Base-by-base conservation (phyloP, 2,797 vertebrate species). In the Enteromius treurensis region DNA sequence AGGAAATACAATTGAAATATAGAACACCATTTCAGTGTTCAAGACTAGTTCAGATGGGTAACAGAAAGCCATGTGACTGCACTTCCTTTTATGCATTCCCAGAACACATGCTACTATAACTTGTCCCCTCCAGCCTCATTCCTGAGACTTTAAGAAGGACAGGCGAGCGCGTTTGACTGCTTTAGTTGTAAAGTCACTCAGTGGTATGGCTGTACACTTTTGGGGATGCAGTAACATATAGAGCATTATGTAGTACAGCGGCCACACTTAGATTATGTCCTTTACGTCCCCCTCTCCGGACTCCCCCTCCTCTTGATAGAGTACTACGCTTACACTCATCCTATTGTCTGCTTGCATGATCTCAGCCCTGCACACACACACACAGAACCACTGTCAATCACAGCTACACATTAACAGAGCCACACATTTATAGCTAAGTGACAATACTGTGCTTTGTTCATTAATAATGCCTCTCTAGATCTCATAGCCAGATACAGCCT, bases 271-370 rank as follows among this genome's bases (percentile, higher is more conserved):
- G 82, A 80, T 84, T 77, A 69, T 89, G 84, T 87, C 71, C 65
- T 32, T 32, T 32, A 32, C 32, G 92, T 93, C 81, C 32, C 45
- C 67, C 85, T 69, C 29, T 74, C 77, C 7, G 4, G 17, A 53
- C 88, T 90, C 87, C 89, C 89, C 88, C 78, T 87, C 89, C 85
- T 87, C 86, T 90, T 87, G 84, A 90, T 91, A 92, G 90, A 92
- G 87, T 90, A 79, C 87, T 86, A 81, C 15, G 71, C 88, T 92
- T 92, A 95, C 94, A 95, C 93, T 93, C 45, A 74, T 74, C 85
- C 89, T 91, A 92, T 96, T 95, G 94, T 96, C 86, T 89, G 82
- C 67, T 91, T 83, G 87, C 91, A 94, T 95, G 94, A 94, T 94
- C 93, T 94, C 92, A 95, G 91, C 91, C 84, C 79, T 69, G 74